Evolutionary conservation across 2,113 vertebrate species (phyloP), one percentile per base, ranked within the genome.

Genomic region (Clinocottus analis): DNA sequence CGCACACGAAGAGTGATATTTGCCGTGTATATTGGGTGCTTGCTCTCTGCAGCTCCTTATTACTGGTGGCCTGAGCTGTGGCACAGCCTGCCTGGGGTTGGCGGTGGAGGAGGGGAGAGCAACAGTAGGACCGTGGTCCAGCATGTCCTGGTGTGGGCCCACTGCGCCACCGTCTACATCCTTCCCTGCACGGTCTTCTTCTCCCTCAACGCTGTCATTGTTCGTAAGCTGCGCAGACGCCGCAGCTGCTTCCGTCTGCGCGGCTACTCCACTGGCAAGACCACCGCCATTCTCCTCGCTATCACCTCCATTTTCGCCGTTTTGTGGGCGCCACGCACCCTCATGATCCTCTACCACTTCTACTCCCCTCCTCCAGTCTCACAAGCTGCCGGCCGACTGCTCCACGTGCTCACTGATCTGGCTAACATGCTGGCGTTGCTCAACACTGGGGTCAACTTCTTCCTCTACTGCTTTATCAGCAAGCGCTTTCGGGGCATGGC

Each of bases 61-160:
- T 98, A 98, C 87, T 99, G 98, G 98, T 99, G 98, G 98, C 98
- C 98, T 43, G 96, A 99, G 82, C 95, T 99, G 23, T 99, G 98
- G 98, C 97, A 95, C 1, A 96, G 94, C 53, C 88, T 92, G 27
- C 84, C 85, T 14, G 89, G 88, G 6, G 66, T 81, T n/a, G 85
- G 88, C 5, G 62, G 83, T 12, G 82, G 58, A 5, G 75, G 84
- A 93, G 95, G 71, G 90, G 95, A 64, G 94, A 93, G 94, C 91
- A 86, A 0, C 85, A 92, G 88, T 56, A 96, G 96, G 87, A 97
- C 95, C 0, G 95, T 95, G 5, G 64, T 95, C 60, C 97, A 98
- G 60, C 97, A 98, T 0, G 89, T 98, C n/a, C 95, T 99, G 9
- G 94, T 99, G 87, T 99, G 98, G 98, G 93, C 94, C 21, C 98